Evolutionary conservation across 2,113 vertebrate species (phyloP).

Genomic region (Cyanoramphus novaezelandiae): DNA sequence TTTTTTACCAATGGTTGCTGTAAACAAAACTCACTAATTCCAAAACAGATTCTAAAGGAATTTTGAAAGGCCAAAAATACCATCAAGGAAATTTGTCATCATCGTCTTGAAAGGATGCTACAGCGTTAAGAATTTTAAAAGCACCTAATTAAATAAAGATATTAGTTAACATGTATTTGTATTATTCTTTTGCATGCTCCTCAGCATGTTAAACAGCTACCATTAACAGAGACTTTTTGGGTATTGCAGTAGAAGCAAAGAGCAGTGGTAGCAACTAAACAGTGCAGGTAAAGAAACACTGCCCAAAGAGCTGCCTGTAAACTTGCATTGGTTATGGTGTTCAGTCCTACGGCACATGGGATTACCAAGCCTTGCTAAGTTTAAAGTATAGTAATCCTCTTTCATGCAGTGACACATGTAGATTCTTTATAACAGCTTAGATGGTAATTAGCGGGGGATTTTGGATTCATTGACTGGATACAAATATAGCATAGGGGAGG

Average conservation of each 20-base stretch:
- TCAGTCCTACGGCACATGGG: background rate
- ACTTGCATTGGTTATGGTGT: background rate
- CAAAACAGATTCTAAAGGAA: background rate
- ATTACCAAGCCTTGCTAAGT: conserved; percentile 54
- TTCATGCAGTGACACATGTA: conserved; percentile 28
- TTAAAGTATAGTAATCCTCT: conserved; percentile 58
- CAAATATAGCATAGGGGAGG: conserved; percentile 32
- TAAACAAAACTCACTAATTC: background rate
- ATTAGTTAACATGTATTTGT: fast-evolving
- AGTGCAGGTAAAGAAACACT: fast-evolving
- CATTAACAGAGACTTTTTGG: background rate
- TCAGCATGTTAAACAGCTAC: background rate
- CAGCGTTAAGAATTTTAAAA: background rate
- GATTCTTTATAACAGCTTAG: conserved; percentile 51
- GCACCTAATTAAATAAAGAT: background rate
- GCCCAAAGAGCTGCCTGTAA: background rate
- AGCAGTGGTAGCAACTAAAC: background rate
- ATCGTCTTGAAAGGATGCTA: background rate
- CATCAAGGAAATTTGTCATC: background rate
- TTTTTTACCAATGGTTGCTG: background rate
- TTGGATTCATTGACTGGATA: background rate
- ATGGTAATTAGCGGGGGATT: conserved; percentile 55
- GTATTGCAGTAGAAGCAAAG: background rate
- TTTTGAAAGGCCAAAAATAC: background rate
- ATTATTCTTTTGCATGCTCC: background rate